Percentiles rank a stretch among this genome's conserved stretches.
Evolutionary conservation across 2,113 vertebrate genomes (phyloP).

Genomic region (Acrocephalus kingi): DNA sequence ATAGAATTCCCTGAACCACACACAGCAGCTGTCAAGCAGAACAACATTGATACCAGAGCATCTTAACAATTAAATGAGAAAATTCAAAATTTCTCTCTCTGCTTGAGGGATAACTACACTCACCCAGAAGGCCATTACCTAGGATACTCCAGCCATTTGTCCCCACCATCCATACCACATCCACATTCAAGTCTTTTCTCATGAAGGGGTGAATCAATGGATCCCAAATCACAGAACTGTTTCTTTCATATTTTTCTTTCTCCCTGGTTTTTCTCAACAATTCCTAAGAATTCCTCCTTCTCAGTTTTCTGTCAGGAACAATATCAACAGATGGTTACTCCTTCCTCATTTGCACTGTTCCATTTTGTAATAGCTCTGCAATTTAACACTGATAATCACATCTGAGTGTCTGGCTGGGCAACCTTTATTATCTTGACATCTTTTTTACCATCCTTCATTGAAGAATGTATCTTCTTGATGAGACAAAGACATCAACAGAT

Average conservation of each 20-base stretch:
- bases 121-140: neutral
- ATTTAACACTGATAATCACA: neutral
- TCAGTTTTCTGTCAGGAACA: neutral
- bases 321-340: neutral
- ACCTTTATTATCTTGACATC: neutral
- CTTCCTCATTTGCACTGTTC: neutral
- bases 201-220: neutral
- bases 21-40: neutral
- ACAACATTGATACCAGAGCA: neutral
- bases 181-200: rapidly evolving
- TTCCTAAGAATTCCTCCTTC: neutral
- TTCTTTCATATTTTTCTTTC: neutral
- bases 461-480: neutral
- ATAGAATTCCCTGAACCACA: neutral
- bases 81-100: neutral
- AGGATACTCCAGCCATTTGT: neutral
- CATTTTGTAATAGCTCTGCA: neutral
- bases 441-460: neutral
- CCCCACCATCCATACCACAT: neutral
- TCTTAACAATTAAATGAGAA: neutral
- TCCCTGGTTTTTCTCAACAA: neutral
- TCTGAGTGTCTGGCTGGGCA: neutral
- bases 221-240: neutral
- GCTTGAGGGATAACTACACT: neutral
- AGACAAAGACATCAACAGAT: neutral